A percentile compares a stretch with the other conserved stretches of the same genome.
These are phyloP conservation scores for Morus bassanus DNA, from an alignment of 2,797 vertebrate species.

Conservation along the genomic window DNA sequence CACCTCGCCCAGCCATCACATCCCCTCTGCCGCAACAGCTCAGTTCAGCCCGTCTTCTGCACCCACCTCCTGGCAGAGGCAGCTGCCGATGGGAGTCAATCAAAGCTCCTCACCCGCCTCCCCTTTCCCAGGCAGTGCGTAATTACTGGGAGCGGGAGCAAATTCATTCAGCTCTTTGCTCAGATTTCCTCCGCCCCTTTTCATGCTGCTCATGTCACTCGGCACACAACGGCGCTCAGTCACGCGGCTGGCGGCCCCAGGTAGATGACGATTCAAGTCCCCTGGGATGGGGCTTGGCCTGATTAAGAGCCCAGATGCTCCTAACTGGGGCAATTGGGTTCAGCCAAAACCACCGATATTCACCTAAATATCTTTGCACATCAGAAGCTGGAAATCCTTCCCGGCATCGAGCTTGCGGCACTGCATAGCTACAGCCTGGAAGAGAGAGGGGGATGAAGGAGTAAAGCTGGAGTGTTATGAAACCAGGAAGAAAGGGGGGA, in stretches of 20 bases:
- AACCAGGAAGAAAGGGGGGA: neutral
- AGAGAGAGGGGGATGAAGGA: neutral
- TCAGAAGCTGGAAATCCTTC: neutral
- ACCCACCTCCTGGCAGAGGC: neutral
- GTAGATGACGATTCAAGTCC: neutral
- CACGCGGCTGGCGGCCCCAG: neutral
- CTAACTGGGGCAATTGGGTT: neutral
- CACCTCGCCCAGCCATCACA: accelerated
- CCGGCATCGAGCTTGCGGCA: neutral
- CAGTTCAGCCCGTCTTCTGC: accelerated
- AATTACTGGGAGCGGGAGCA: neutral
- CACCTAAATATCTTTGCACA: neutral
- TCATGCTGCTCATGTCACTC: neutral
- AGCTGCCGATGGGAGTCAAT: neutral
- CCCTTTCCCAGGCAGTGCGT: neutral
- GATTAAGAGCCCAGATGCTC: neutral
- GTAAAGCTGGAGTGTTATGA: constrained; percentile 21
- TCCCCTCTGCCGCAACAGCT: neutral
- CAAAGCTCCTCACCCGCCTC: neutral
- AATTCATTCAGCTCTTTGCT: constrained; percentile 38
- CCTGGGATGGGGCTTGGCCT: neutral
- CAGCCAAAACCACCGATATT: neutral
- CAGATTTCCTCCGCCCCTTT: neutral
- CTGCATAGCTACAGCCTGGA: neutral
- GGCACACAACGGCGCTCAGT: neutral